These are phyloP conservation scores for Campylorhamphus procurvoides DNA, from an alignment of 2,113 vertebrate species.

Conservation along the genomic window DNA sequence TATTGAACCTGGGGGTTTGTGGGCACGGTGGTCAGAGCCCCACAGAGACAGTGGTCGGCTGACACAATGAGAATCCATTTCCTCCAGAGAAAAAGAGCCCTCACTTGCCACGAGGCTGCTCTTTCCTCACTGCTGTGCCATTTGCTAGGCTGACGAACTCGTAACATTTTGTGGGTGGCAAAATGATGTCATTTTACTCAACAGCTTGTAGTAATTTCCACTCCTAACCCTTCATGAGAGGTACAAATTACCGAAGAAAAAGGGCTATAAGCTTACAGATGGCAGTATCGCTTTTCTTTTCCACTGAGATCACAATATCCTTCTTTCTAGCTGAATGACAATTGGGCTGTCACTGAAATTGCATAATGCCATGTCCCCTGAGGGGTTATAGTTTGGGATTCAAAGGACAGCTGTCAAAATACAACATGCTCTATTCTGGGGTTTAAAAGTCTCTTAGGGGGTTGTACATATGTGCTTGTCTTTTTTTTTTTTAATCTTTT, in stretches of 20 bases:
- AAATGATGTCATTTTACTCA: conserved; percentile 71
- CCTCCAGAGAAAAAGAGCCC: not conserved
- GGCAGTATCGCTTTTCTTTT: conserved; percentile 62
- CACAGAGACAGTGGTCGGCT: not conserved
- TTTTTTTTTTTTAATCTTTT: not conserved
- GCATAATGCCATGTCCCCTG: conserved; percentile 60
- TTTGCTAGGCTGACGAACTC: conserved; percentile 46
- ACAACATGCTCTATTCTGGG: conserved; percentile 27
- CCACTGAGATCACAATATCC: conserved; percentile 68
- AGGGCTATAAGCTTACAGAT: conserved; percentile 49
- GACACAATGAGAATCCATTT: not conserved
- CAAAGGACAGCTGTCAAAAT: conserved; percentile 75
- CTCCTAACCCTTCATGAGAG: conserved; percentile 51
- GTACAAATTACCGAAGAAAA: conserved; percentile 59
- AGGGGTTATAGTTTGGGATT: conserved; percentile 28
- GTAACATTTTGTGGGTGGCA: conserved; percentile 66
- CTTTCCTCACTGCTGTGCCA: conserved; percentile 2
- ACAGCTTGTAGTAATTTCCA: conserved; percentile 75
- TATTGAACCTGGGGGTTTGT: not conserved
- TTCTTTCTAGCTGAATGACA: conserved; percentile 68
- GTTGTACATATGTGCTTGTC: not conserved
- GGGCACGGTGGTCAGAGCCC: not conserved
- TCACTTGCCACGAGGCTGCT: not conserved
- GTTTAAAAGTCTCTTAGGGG: conserved; percentile 23
- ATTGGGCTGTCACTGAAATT: conserved; percentile 72